Conservation (phyloP, 1,140 invertebrate genomes). For the Dinoponera quadriceps region DNA sequence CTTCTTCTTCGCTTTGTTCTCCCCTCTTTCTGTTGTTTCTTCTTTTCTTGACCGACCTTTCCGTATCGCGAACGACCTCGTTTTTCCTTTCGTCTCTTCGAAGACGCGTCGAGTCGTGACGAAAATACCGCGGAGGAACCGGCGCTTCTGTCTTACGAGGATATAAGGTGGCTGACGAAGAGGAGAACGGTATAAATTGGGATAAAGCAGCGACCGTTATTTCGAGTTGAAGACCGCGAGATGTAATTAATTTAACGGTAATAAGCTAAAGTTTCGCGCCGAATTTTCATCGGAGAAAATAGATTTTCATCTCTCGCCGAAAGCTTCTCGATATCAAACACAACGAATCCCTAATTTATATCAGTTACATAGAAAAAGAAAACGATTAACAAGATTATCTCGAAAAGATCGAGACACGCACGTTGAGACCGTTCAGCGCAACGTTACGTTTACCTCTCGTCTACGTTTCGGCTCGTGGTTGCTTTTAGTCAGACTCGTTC, state of each 20-base stretch:
- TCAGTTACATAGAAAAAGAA: too few relatives aligned
- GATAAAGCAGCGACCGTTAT: neutral
- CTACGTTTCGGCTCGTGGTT: too few relatives aligned
- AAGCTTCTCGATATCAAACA: too few relatives aligned
- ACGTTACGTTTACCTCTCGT: too few relatives aligned
- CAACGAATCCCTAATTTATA: too few relatives aligned
- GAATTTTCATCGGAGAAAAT: neutral
- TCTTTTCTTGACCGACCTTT: neutral
- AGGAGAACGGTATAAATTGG: neutral
- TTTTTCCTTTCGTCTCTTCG: slow-evolving; percentile 34
- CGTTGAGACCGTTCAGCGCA: too few relatives aligned
- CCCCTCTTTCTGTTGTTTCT: neutral
- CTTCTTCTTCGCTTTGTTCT: too few relatives aligned
- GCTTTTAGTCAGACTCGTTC: too few relatives aligned
- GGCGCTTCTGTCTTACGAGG: neutral
- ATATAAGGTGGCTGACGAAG: neutral
- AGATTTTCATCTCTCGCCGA: too few relatives aligned
- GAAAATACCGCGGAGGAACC: slow-evolving; percentile 11
- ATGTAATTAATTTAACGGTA: slow-evolving; percentile 8
- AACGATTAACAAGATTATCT: too few relatives aligned
- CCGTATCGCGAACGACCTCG: neutral
- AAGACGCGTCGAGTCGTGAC: slow-evolving; percentile 32
- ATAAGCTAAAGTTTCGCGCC: neutral
- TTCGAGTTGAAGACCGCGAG: neutral
- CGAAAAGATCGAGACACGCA: too few relatives aligned